phyloP scores from a whole-genome alignment of 2,797 vertebrate genomes.

The Allobates femoralis region DNA sequence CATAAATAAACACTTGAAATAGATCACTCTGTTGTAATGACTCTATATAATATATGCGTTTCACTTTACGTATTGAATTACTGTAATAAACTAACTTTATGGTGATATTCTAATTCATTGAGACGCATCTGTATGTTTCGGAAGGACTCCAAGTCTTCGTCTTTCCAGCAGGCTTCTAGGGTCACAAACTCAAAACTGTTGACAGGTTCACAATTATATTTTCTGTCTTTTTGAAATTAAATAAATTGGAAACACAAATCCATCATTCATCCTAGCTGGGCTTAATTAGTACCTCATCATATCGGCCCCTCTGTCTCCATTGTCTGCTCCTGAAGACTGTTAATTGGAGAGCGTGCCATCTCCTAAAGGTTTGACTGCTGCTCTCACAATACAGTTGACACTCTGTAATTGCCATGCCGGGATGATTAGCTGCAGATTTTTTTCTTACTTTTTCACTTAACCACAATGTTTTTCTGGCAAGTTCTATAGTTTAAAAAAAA shows the following conservation, averaged over 20 bases:
- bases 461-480: neutral
- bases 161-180: no score
- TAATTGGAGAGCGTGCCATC: constrained; percentile 23
- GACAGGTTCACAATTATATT: neutral
- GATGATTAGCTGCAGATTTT: constrained; percentile 20
- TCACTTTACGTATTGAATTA: no score
- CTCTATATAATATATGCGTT: no score
- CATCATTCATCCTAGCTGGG: neutral
- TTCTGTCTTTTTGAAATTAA: neutral
- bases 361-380: neutral
- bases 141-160: no score
- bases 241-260: neutral
- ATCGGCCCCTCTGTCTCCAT: neutral
- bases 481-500: constrained; percentile 7
- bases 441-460: neutral
- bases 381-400: constrained; percentile 8
- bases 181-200: no score
- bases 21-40: no score
- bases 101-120: no score
- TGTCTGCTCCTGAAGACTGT: neutral
- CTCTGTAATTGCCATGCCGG: neutral
- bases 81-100: no score
- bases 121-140: no score
- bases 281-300: constrained; percentile 6
- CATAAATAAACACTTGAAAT: no score